Percentiles rank a stretch among this genome's conserved stretches.
Conservation (phyloP, 2,797 vertebrate species). For the Scomberomorus guttatus region DNA sequence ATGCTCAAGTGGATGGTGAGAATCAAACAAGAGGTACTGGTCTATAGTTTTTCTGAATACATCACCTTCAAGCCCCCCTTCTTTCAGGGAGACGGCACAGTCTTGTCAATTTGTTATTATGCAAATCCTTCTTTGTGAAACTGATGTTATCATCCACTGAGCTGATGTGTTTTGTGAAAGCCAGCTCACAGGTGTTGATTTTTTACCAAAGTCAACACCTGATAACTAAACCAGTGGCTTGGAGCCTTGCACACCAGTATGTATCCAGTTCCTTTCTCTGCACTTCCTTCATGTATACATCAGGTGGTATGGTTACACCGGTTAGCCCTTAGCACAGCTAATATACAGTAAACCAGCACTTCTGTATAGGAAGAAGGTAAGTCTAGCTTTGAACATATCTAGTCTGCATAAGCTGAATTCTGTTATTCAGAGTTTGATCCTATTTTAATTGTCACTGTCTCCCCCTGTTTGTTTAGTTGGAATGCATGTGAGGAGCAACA, state of each 20-base stretch:
- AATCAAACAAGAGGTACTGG: constrained; percentile 28
- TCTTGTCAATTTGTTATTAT: constrained; percentile 24
- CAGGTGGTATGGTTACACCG: background rate
- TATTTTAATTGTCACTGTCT: background rate
- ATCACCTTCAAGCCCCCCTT: background rate
- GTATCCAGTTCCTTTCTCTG: background rate
- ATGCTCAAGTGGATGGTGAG: constrained; percentile 23
- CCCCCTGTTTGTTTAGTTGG: background rate
- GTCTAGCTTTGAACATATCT: background rate
- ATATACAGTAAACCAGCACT: background rate
- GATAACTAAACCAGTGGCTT: background rate
- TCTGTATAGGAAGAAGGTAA: background rate
- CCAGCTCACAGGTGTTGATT: background rate
- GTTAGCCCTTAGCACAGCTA: background rate
- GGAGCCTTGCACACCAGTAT: background rate
- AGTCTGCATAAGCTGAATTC: background rate
- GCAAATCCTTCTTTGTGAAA: constrained; percentile 28
- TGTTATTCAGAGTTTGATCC: background rate
- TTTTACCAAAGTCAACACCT: background rate
- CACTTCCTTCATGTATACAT: background rate
- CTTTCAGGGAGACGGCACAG: background rate
- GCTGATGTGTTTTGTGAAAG: constrained; percentile 17
- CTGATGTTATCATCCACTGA: constrained; percentile 6
- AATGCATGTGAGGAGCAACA: background rate
- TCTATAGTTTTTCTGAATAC: constrained; percentile 14